Conservation (phyloP, 1,140 invertebrate genomes). For the Tetramorium simillimum region DNA sequence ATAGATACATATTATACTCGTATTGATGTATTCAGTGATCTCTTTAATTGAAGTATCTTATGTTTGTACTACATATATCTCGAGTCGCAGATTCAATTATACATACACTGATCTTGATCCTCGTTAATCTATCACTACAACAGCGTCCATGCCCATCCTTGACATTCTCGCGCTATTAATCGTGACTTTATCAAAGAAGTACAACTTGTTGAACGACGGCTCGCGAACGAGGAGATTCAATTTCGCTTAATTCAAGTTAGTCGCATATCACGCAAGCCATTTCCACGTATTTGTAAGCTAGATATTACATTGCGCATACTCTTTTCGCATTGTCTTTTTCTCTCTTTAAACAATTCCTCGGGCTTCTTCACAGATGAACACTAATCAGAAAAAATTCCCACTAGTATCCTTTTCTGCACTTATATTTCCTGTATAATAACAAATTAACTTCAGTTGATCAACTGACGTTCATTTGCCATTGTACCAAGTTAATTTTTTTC, state of each 20-base stretch:
- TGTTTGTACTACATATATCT: no score
- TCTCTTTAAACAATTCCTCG: not conserved
- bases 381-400: not conserved
- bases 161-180: conserved; percentile 35
- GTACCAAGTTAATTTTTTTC: not conserved
- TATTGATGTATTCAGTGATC: no score
- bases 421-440: no score
- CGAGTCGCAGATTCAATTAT: no score
- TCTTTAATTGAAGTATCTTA: no score
- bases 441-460: not conserved
- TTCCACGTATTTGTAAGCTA: not conserved
- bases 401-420: not conserved
- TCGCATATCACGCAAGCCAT: not conserved
- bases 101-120: no score
- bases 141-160: conserved; percentile 5
- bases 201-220: conserved; percentile 34
- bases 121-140: no score
- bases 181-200: conserved; percentile 10
- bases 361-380: not conserved
- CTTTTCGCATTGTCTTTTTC: not conserved
- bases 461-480: not conserved
- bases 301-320: not conserved
- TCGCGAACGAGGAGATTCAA: not conserved
- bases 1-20: no score
- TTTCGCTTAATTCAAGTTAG: not conserved